Evolutionary conservation across 2,888 invertebrate species (phyloP).

Genomic region (Deroplatys truncata): DNA sequence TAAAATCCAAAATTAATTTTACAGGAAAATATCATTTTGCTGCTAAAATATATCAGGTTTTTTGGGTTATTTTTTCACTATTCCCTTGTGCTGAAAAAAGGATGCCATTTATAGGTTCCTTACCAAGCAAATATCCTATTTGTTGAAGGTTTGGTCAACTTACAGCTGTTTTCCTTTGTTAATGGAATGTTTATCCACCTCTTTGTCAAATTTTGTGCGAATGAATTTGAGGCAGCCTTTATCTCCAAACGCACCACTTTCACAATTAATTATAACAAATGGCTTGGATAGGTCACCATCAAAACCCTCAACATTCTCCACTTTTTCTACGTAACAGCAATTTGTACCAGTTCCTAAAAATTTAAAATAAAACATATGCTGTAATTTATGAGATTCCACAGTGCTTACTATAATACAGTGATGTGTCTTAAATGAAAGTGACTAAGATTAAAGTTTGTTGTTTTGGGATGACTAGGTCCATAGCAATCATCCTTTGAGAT

Average conservation of each 20-base stretch:
- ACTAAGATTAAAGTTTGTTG: not conserved
- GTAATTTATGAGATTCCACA: too few relatives aligned
- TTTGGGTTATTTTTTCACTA: too few relatives aligned
- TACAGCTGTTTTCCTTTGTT: constrained; percentile 47
- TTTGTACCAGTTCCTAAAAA: constrained; percentile 56
- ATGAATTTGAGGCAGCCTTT: constrained; percentile 54
- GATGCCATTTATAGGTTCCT: too few relatives aligned
- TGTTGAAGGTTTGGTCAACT: constrained; percentile 25
- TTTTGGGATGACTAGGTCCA: too few relatives aligned
- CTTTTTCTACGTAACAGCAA: constrained; percentile 56
- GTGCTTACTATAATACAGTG: too few relatives aligned
- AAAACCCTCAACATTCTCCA: constrained; percentile 52
- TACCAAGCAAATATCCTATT: too few relatives aligned
- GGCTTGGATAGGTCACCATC: constrained; percentile 41
- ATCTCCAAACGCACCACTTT: constrained; percentile 66
- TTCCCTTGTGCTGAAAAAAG: too few relatives aligned
- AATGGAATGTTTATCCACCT: constrained; percentile 53
- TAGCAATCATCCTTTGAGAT: too few relatives aligned
- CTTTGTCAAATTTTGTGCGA: constrained; percentile 49
- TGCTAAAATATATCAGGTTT: too few relatives aligned
- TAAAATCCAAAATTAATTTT: too few relatives aligned
- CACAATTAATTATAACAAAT: constrained; percentile 59
- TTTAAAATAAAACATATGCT: not conserved
- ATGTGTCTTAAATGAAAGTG: not conserved
- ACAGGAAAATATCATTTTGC: too few relatives aligned